These are phyloP conservation scores for Protaetia brevitarsis DNA, from an alignment of 1,140 invertebrate species.

Conservation along the genomic window DNA sequence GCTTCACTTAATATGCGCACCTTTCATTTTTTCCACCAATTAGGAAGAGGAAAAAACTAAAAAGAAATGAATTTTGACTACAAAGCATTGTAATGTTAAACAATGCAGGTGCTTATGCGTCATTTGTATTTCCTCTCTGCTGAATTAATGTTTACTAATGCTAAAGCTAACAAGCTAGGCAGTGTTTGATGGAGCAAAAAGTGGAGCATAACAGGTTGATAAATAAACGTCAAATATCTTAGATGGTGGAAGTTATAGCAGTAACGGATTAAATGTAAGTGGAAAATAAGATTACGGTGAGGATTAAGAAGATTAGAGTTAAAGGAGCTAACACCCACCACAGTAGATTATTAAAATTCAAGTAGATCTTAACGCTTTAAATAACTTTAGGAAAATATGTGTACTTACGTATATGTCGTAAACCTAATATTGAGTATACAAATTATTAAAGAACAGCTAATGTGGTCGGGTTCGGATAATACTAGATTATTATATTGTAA, in stretches of 20 bases:
- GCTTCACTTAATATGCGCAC: neutral
- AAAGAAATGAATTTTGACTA: too few relatives aligned
- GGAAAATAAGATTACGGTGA: neutral
- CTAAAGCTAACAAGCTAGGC: neutral
- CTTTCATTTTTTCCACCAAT: neutral
- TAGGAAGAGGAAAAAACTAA: neutral
- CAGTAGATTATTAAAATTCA: neutral
- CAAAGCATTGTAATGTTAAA: too few relatives aligned
- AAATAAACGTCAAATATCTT: neutral
- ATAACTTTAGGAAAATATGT: neutral
- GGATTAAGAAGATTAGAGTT: neutral
- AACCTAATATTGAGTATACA: too few relatives aligned
- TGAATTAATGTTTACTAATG: neutral
- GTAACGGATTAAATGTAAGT: neutral
- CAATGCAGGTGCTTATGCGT: too few relatives aligned
- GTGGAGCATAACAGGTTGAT: neutral
- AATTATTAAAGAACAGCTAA: too few relatives aligned
- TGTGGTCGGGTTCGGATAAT: too few relatives aligned
- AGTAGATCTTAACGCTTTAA: neutral
- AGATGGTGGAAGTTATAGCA: neutral
- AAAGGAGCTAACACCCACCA: neutral
- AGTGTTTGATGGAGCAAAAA: neutral
- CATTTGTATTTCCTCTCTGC: neutral
- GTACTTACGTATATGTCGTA: too few relatives aligned
- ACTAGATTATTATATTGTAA: too few relatives aligned